Conservation (phyloP, 2,797 vertebrate species). For the Melanotaenia maccullochi region DNA sequence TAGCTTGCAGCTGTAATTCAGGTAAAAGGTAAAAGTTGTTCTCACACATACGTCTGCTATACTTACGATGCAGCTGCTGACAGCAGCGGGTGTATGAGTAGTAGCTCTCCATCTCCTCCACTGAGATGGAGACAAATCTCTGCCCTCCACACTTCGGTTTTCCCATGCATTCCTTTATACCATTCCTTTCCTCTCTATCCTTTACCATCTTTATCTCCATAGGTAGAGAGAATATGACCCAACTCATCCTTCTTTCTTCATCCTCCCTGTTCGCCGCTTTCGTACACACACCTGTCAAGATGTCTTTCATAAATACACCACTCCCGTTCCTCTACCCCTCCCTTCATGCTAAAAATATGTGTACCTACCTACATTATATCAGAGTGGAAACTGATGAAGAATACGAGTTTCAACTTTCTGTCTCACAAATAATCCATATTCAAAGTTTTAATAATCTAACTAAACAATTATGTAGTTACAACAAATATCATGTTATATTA, state of each 20-base stretch:
- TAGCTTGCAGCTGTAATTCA: background rate
- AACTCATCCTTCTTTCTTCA: conserved; percentile 36
- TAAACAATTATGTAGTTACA: too few relatives aligned
- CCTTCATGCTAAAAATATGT: conserved; percentile 25
- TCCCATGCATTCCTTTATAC: conserved; percentile 12
- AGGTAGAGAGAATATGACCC: conserved; percentile 5
- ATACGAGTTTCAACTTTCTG: background rate
- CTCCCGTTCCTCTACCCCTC: conserved; percentile 39
- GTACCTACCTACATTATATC: background rate
- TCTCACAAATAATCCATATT: background rate
- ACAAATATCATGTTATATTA: too few relatives aligned
- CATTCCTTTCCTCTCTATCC: conserved; percentile 25
- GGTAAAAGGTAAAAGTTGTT: background rate
- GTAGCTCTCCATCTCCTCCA: conserved; percentile 74
- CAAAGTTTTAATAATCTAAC: background rate
- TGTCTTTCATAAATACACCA: conserved; percentile 34
- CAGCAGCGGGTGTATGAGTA: conserved; percentile 65
- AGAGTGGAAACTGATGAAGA: background rate
- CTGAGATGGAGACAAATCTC: conserved; percentile 49
- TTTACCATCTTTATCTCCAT: conserved; percentile 21
- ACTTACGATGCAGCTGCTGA: conserved; percentile 65
- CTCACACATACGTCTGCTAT: background rate
- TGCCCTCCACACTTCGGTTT: background rate
- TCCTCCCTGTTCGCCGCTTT: conserved; percentile 27
- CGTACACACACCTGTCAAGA: conserved; percentile 45